Base-by-base conservation (phyloP, 2,888 invertebrate species). In the Lacanobia oleracea region DNA sequence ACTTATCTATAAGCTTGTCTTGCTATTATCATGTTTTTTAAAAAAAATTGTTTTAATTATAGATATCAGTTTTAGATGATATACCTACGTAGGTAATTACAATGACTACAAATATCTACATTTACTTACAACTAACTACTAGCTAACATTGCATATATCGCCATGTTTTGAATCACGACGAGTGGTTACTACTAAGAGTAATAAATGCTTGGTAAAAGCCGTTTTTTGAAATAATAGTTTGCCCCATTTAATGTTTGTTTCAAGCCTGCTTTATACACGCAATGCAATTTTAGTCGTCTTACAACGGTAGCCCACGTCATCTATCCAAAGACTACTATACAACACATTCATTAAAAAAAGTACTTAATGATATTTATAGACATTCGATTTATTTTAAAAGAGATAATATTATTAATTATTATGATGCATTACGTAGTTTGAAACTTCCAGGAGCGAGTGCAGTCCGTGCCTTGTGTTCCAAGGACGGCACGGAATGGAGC, bases 71-170 rank as follows among this genome's bases (percentile, higher is more conserved):
- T 51, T 56, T 45, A 37, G 10, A 56, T n/a, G 16, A 14, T 43
- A 10, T 2, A 7, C 1, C 43, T 21, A 57, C n/a, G 53, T 37
- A 37, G 21, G 37, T 54, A 54, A 23, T 59, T 53, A n/a, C 16
- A 56, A 23, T 59, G 45, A n/a, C 16, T 48, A 79, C 33, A 43
- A 64, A 56, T 66, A 70, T 59, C 48, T 83, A 81, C 59, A 75
- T 81, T 76, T 60, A 72, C 75, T 77, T 75, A 83, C 51, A 71
- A 61, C 33, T 79, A 77, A 27, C 18, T 60, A 61, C 33, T 80
- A 71, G 70, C 84, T 82, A 79, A 67, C 72, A 83, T 83, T 83
- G 85, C 79, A 84, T 59, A 54, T 70, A 33, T 68, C 66, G 66
- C 56, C 65, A 59, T 57, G 63, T 45, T 51, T 61, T 59, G 2